Evolutionary conservation across 1,140 invertebrate species (phyloP), one percentile per base, ranked within the genome.

Genomic region (Olivierus martensii): DNA sequence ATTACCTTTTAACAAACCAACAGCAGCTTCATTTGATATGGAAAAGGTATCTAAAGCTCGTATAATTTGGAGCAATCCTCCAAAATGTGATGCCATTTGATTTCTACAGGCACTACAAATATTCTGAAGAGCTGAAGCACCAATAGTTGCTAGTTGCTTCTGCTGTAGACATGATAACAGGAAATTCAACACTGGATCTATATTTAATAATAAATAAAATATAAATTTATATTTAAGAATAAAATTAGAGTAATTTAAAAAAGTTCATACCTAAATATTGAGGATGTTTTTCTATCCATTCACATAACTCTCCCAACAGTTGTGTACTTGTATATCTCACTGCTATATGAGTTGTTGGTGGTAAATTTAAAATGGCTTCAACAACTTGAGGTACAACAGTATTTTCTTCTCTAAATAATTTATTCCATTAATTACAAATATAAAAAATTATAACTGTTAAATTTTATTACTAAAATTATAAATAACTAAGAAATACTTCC

Each of bases 241-340:
- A 2, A 57, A 51, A 55, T 46, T 12, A 19, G 3, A 46, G 11
- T 6, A 21, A 1, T 46, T n/a, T 46, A 15, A 15, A 15, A 6
- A 43, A 9, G 9, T 43, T 39, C 9, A 28, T 71, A 80, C 80
- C 77, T 61, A 93, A 67, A 52, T 54, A 61, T 18, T 82, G 76
- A 0, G 84, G 76, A 73, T 97, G 88, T 66, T 78, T 78, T 63
- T 93, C 84, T 39, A 98, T 83, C 94, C 94, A 99, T 65, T 96
- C 89, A 62, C 87, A 83, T 17, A 98, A 73, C 71, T 95, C 90
- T 5, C 91, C 92, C 34, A 98, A 71, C 14, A 99, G 72, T 54
- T 87, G 74, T 46, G 94, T 79, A 59, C 87, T 88, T 0, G 93
- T 95, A 63, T 87, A 81, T 45, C 83, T 74, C 0, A 98, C 85